Evolutionary conservation across 2,888 invertebrate species (phyloP).

Genomic region (Acrocera orbiculus): DNA sequence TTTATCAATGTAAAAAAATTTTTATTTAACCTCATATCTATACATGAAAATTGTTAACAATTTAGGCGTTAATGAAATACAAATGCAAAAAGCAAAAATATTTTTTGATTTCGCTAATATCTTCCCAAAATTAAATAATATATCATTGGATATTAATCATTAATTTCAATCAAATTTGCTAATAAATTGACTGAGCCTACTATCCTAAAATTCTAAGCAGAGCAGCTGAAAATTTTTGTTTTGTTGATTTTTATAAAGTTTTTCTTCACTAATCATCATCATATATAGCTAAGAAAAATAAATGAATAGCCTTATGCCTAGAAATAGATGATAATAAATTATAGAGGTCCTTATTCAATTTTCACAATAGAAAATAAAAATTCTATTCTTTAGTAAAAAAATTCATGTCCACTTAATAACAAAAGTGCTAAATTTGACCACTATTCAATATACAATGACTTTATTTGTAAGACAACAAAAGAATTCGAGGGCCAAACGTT

Average conservation of each 20-base stretch:
- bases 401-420: constrained; percentile 6
- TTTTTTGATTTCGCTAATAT: too few species aligned
- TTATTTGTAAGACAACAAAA: constrained; percentile 6
- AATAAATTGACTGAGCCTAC: background rate
- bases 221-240: too few species aligned
- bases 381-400: constrained; percentile 3
- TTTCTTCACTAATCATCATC: background rate
- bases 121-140: background rate
- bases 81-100: too few species aligned
- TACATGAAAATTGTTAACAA: too few species aligned
- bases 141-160: constrained; percentile 6
- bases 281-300: constrained; percentile 6
- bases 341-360: constrained; percentile 5
- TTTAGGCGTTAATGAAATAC: too few species aligned
- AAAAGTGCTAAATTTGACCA: constrained; percentile 11
- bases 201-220: background rate
- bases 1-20: too few species aligned
- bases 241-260: too few species aligned
- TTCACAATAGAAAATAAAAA: constrained; percentile 7
- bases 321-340: constrained; percentile 9
- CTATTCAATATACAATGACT: constrained; percentile 10
- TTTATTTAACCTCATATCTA: too few species aligned
- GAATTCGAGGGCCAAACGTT: constrained; percentile 5
- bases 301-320: constrained; percentile 4
- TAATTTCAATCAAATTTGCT: constrained; percentile 9